Base-by-base conservation (phyloP, 2,797 vertebrate genomes). In the Tokudaia muenninki region DNA sequence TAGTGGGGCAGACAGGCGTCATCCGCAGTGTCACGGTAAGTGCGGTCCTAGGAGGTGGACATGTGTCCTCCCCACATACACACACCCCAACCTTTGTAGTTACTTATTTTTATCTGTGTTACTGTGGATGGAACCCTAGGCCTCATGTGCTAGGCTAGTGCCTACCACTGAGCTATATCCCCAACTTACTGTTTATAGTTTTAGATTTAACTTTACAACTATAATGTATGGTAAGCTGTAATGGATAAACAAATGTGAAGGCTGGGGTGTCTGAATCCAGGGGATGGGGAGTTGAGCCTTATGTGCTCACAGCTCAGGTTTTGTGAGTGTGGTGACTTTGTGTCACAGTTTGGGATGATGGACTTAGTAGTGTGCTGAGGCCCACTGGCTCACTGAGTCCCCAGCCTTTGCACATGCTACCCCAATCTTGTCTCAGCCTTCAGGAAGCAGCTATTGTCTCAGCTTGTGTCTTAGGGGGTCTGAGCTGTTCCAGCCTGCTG, bases 21-120 rank as follows among this genome's bases (percentile, higher is more conserved):
- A 99, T 99, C 97, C 98, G 99, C 89, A 99, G 99, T 0, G 98
- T 99, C 88, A 99, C 99, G 86, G 99, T 99, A 97, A 97, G 98
- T 88, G 31, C 61, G 80, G 9, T n/a, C 59, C 21, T 14, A 34
- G 65, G 31, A 41, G 22, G n/a, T 37, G 50, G 61, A 21, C 57
- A 34, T 37, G 29, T 7, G 2, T 8, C 67, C 11, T 16, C 82
- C 24, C 50, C 11, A 41, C 41, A 41, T 3, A 41, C 41, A 41
- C 41, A 41, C 41, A 4, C 61, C 63, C 63, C 61, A 29, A 3
- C 57, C 67, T 93, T 44, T 77, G 14, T 92, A n/a, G 44, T 77
- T 79, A 17, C 37, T 22, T 59, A 34, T 6, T 37, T 47, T 65
- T 84, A 29, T 59, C 31, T 14, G 29, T 61, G 61, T 26, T 70